phyloP scores from a whole-genome alignment of 2,888 invertebrate species.

The Rhopalosiphum nymphaeae region DNA sequence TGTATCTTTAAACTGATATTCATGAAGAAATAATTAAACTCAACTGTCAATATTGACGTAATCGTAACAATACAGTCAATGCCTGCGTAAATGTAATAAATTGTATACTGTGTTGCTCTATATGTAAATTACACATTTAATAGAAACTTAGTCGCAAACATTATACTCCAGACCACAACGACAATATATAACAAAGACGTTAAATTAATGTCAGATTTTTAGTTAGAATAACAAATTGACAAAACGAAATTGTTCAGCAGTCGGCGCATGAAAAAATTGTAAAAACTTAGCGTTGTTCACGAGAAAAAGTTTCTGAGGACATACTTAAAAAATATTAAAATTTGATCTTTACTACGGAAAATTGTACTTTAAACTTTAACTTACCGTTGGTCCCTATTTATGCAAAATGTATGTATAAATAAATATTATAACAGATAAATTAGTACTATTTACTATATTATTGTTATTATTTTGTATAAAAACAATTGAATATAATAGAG shows the following conservation, averaged over 20 bases:
- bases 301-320: background rate
- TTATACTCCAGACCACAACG: background rate
- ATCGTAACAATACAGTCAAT: background rate
- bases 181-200: background rate
- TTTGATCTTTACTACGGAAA: background rate
- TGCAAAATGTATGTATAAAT: background rate
- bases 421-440: background rate
- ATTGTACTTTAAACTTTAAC: background rate
- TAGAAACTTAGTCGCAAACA: background rate
- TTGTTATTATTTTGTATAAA: background rate
- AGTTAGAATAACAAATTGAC: background rate
- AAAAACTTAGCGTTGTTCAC: background rate
- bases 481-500: background rate
- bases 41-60: background rate
- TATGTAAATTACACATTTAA: background rate
- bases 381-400: background rate
- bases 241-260: background rate
- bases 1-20: background rate
- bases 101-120: background rate
- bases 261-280: background rate
- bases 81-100: background rate
- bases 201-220: background rate
- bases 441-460: background rate
- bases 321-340: background rate
- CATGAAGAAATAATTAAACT: background rate